phyloP scores from a whole-genome alignment of 2,888 invertebrate species.

The Meta bourneti region DNA sequence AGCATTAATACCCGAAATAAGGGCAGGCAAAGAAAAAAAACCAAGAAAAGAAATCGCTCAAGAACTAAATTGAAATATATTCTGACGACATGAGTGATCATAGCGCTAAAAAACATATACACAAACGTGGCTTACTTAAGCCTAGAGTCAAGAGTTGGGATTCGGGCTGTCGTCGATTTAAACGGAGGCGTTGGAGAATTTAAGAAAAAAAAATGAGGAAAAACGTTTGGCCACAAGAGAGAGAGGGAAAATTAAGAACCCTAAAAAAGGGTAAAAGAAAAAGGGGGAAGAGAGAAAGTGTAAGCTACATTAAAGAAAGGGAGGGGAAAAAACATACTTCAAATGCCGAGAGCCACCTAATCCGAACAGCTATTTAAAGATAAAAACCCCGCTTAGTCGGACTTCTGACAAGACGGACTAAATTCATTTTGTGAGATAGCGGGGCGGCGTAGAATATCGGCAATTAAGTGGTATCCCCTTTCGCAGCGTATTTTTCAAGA shows the following conservation, averaged over 20 bases:
- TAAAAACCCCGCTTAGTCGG: slow-evolving; percentile 74
- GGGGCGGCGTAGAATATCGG: slow-evolving; percentile 72
- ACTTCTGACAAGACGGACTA: slow-evolving; percentile 68
- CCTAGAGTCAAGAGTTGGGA: slow-evolving; percentile 52
- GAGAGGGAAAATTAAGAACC: slow-evolving; percentile 67
- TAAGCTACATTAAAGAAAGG: slow-evolving; percentile 59
- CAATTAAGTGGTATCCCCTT: slow-evolving; percentile 76
- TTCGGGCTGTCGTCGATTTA: slow-evolving; percentile 71
- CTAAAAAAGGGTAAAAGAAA: slow-evolving; percentile 46
- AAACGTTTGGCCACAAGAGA: slow-evolving; percentile 54
- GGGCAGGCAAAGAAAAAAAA: slow-evolving; percentile 20
- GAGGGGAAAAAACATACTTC: slow-evolving; percentile 54
- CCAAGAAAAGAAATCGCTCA: slow-evolving; percentile 34
- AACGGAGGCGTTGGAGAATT: slow-evolving; percentile 22
- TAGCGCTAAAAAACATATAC: slow-evolving; percentile 50
- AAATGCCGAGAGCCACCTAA: slow-evolving; percentile 74
- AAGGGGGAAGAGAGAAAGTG: slow-evolving; percentile 29
- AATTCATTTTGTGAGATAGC: slow-evolving; percentile 75
- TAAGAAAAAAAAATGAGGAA: slow-evolving; percentile 33
- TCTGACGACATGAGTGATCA: slow-evolving; percentile 56
- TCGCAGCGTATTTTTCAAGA: slow-evolving; percentile 74
- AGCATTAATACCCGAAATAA: slow-evolving; percentile 29
- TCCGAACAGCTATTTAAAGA: slow-evolving; percentile 76
- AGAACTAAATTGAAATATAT: slow-evolving; percentile 75
- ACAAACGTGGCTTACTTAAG: slow-evolving; percentile 56